These are phyloP conservation scores for Microctenopoma steveboyesi DNA, from an alignment of 2,797 vertebrate species.

Conservation along the genomic window DNA sequence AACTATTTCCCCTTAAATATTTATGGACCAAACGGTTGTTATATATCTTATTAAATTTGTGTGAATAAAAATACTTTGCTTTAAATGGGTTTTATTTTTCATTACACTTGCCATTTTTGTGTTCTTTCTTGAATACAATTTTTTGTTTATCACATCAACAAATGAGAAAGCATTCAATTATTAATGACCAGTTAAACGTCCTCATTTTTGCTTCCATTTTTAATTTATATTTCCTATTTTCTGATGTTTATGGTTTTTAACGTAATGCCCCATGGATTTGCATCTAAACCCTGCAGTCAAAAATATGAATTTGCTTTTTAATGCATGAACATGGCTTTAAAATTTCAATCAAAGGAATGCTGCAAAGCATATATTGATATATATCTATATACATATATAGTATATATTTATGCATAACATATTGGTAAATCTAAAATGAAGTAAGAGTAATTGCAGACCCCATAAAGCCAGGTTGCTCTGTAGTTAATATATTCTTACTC, in stretches of 20 bases:
- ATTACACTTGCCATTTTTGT: slow-evolving; percentile 84
- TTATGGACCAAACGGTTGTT: slow-evolving; percentile 99
- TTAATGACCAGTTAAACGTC: slow-evolving; percentile 73
- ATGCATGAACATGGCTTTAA: slow-evolving; percentile 94
- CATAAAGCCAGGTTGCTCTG: slow-evolving; percentile 99
- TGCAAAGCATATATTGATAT: slow-evolving; percentile 80
- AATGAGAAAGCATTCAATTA: slow-evolving; percentile 74
- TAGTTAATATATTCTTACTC: slow-evolving; percentile 99
- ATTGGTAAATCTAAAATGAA: slow-evolving; percentile 86
- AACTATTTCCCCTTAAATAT: slow-evolving; percentile 99
- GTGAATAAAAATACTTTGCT: slow-evolving; percentile 99
- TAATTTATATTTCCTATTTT: slow-evolving; percentile 82
- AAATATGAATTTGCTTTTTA: slow-evolving; percentile 88
- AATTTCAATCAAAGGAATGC: slow-evolving; percentile 87
- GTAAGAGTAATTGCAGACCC: slow-evolving; percentile 90
- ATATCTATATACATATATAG: slow-evolving; percentile 65
- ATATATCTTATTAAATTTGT: slow-evolving; percentile 99
- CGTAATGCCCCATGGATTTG: slow-evolving; percentile 99
- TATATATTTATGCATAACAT: slow-evolving; percentile 77
- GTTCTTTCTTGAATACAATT: slow-evolving; percentile 72
- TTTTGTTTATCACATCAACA: slow-evolving; percentile 75
- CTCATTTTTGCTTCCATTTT: slow-evolving; percentile 83
- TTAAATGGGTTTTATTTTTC: slow-evolving; percentile 99
- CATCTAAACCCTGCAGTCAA: slow-evolving; percentile 87
- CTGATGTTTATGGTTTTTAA: slow-evolving; percentile 85